A percentile compares a stretch with the other conserved stretches of the same genome.
Evolutionary conservation across 2,113 vertebrate species (phyloP).

Genomic region (Pseudopipra pipra): DNA sequence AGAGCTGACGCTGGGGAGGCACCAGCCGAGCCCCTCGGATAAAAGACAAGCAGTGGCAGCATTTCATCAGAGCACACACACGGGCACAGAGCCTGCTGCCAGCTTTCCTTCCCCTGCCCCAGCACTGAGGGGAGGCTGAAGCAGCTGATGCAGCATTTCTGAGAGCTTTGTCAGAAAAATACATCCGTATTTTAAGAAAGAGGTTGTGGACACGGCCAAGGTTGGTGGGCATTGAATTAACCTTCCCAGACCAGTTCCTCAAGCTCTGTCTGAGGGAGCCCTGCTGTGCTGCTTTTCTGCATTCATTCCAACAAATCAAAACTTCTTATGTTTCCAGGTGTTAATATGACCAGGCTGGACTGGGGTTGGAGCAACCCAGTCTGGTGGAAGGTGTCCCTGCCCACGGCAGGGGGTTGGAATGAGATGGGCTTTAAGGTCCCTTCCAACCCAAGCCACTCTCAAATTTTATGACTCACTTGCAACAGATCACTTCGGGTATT

Average conservation of each 20-base stretch:
- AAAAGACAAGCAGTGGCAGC: background rate
- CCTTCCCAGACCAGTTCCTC: background rate
- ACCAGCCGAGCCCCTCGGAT: accelerated
- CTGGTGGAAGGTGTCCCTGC: background rate
- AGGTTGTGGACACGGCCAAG: background rate
- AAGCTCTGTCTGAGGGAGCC: background rate
- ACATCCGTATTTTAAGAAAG: background rate
- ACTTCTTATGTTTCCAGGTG: background rate
- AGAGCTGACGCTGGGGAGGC: accelerated
- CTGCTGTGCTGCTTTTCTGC: background rate
- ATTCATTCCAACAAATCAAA: background rate
- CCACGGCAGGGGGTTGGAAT: background rate
- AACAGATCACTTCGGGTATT: background rate
- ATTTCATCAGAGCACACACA: background rate
- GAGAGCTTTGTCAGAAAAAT: background rate
- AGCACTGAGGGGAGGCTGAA: background rate
- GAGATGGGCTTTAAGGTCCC: background rate
- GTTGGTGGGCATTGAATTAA: background rate
- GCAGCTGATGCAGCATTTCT: conserved; percentile 4
- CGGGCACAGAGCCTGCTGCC: background rate
- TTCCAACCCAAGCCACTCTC: background rate
- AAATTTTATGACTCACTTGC: background rate
- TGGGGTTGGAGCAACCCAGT: background rate
- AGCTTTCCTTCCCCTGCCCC: background rate
- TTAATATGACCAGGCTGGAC: background rate